Evolutionary conservation across 2,888 invertebrate genomes (phyloP).

Genomic region (Isoperla grammatica): DNA sequence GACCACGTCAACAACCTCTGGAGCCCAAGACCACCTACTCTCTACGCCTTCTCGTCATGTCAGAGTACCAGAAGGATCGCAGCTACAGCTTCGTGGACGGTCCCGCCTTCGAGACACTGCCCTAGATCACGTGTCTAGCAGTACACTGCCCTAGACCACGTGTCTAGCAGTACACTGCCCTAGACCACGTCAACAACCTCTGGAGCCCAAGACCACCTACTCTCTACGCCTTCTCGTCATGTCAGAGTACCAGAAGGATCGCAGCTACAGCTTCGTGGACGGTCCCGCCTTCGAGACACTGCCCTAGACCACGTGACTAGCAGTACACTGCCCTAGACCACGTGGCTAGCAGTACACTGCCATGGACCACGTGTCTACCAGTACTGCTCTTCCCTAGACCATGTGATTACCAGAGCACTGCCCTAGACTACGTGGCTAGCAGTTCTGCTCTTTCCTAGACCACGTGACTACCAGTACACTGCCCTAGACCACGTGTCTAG

Average conservation of each 20-base stretch:
- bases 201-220: slow-evolving; percentile 29
- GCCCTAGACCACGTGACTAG: not conserved
- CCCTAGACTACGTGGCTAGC: no score
- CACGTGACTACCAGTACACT: slow-evolving; percentile 28
- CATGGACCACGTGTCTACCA: slow-evolving; percentile 27
- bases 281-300: slow-evolving; percentile 28
- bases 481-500: not conserved
- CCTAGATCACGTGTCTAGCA: not conserved
- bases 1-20: slow-evolving; percentile 31
- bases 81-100: slow-evolving; percentile 30
- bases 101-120: slow-evolving; percentile 26
- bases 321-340: no score
- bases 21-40: slow-evolving; percentile 29
- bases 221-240: slow-evolving; percentile 29
- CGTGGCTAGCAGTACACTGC: no score
- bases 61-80: slow-evolving; percentile 30
- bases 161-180: no score
- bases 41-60: slow-evolving; percentile 29
- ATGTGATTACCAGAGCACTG: slow-evolving; percentile 31
- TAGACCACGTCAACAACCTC: slow-evolving; percentile 31
- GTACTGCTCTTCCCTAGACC: slow-evolving; percentile 27
- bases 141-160: no score
- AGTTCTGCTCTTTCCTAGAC: slow-evolving; percentile 29
- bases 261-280: slow-evolving; percentile 29
- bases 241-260: slow-evolving; percentile 30